Evolutionary conservation across 2,888 invertebrate genomes (phyloP), one percentile per base, ranked within the genome.

Genomic region (Cheilosia vernalis): DNA sequence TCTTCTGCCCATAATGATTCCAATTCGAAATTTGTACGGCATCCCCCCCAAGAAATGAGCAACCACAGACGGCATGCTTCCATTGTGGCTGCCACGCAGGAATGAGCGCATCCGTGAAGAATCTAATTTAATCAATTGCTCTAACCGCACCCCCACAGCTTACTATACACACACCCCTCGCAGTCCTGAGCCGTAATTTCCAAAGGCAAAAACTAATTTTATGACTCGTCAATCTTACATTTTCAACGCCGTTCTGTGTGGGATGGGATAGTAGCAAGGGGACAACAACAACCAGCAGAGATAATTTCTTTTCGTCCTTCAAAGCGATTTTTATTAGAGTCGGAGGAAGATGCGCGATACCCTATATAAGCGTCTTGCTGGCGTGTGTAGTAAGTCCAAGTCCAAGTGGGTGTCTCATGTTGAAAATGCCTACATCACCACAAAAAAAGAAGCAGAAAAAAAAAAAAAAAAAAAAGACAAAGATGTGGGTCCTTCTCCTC

Each of bases 111-210:
- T 85, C 85, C 80, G 72, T 81, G 67, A 67, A 77, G 85, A 81
- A 85, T 85, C 85, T 85, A 85, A 85, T 85, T 85, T 81, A 85
- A 85, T 85, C 85, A 85, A 85, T 85, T 85, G 85, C 85, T 77
- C 66, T 72, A 77, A 81, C 85, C 85, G 85, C 85, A 85, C 85
- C 85, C 78, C 80, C 79, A 60, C 40, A 51, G 27, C 27, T 13
- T 51, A 24, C 19, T 1, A 37, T 19, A 61, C 47, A 19, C 47
- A 53, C 64, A 44, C 63, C 74, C 66, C 55, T 33, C 47, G 55
- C 40, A 58, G 64, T 77, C 42, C 42, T 82, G 40, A 60, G 58
- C 9, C 40, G 84, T 84, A 84, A 79, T 84, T 85, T 61, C 76
- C 63, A 81, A 81, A 81, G 85, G 85, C 85, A 77, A 67, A 81